A percentile compares a stretch with the other conserved stretches of the same genome.
Conservation (phyloP, 2,888 invertebrate genomes). For the Clusia tigrina region DNA sequence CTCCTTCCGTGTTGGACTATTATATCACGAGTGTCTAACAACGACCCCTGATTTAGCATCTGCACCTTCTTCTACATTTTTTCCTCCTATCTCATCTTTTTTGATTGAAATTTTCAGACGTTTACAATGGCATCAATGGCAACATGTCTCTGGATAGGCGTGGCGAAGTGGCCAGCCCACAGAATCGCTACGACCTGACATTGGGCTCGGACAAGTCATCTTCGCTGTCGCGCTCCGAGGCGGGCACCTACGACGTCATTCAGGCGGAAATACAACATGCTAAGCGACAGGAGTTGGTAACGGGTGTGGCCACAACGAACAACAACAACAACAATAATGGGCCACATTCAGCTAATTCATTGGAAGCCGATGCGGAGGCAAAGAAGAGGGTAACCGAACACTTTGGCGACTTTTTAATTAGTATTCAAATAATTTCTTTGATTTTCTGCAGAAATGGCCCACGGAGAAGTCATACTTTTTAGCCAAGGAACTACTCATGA, state of each 20-base stretch:
- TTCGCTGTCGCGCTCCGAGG: constrained; percentile 62
- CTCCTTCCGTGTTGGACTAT: too few species aligned
- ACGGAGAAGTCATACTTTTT: constrained; percentile 81
- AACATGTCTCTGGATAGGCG: constrained; percentile 64
- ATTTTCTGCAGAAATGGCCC: constrained; percentile 67
- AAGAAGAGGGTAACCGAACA: constrained; percentile 52
- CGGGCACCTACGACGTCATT: constrained; percentile 63
- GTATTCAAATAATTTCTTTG: neutral
- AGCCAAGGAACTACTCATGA: constrained; percentile 93
- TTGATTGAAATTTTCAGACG: constrained; percentile 55
- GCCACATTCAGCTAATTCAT: constrained; percentile 35
- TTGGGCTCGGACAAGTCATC: constrained; percentile 64
- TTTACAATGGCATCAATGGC: constrained; percentile 64
- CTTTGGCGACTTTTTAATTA: neutral
- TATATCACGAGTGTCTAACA: too few species aligned
- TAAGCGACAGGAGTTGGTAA: constrained; percentile 53
- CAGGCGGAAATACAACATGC: constrained; percentile 63
- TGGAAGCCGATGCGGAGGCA: constrained; percentile 55
- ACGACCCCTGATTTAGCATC: too few species aligned
- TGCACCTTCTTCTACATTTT: too few species aligned
- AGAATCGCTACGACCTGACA: constrained; percentile 60
- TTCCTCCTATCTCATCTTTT: too few species aligned
- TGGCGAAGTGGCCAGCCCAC: constrained; percentile 53
- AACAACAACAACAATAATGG: constrained; percentile 48
- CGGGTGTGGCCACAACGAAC: constrained; percentile 45